These are phyloP conservation scores for Acleris holmiana DNA, from an alignment of 2,888 invertebrate genomes.

Conservation along the genomic window DNA sequence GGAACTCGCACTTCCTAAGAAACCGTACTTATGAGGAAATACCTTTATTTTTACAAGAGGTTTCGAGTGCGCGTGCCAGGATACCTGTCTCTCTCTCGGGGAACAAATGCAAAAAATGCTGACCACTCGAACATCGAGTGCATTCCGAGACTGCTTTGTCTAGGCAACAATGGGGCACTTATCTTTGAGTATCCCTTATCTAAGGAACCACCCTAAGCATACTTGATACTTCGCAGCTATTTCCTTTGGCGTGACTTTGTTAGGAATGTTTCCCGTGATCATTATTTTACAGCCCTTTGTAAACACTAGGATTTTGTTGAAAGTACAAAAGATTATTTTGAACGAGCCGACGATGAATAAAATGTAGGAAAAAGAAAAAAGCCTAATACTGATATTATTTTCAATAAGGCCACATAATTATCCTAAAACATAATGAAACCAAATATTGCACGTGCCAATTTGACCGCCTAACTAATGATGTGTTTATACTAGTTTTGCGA, in stretches of 20 bases:
- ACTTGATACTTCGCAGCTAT: constrained; percentile 34
- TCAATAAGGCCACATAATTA: no score
- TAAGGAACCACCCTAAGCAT: constrained; percentile 30
- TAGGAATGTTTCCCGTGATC: constrained; percentile 30
- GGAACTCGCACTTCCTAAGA: constrained; percentile 76
- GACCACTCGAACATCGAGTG: constrained; percentile 72
- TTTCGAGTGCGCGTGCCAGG: constrained; percentile 72
- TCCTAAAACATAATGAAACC: no score
- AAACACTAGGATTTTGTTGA: neutral
- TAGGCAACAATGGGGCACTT: constrained; percentile 57
- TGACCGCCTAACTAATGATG: no score
- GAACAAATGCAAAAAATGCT: constrained; percentile 62
- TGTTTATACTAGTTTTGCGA: no score
- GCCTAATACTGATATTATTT: no score
- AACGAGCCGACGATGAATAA: no score
- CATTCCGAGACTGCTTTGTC: constrained; percentile 61
- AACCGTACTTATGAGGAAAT: constrained; percentile 60
- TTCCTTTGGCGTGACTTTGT: constrained; percentile 27
- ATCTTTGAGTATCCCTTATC: constrained; percentile 51
- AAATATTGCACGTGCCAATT: no score
- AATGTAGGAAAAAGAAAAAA: no score
- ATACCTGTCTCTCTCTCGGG: constrained; percentile 43
- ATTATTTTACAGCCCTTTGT: constrained; percentile 23
- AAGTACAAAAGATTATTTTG: neutral
- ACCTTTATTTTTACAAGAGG: constrained; percentile 49